Conservation (phyloP, 2,888 invertebrate genomes). For the Aromia moschata region DNA sequence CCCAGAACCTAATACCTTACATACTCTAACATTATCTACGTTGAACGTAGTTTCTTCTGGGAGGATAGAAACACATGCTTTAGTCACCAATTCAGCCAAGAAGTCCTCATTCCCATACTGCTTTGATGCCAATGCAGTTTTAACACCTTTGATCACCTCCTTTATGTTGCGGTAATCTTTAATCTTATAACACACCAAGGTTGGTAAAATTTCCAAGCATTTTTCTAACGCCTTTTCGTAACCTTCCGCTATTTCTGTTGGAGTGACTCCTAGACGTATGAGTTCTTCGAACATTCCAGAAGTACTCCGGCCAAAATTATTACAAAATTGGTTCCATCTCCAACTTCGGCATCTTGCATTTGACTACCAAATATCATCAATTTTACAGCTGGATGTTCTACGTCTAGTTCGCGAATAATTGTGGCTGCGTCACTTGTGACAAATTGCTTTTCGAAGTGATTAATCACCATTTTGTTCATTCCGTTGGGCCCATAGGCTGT, state of each 20-base stretch:
- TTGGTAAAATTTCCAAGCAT: slow-evolving; percentile 88
- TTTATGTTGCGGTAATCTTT: slow-evolving; percentile 73
- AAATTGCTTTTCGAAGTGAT: slow-evolving; percentile 98
- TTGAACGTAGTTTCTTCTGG: slow-evolving; percentile 91
- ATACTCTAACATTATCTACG: slow-evolving; percentile 96
- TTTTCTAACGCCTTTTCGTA: slow-evolving; percentile 92
- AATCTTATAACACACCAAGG: slow-evolving; percentile 80
- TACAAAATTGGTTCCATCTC: slow-evolving; percentile 99
- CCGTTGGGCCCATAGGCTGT: slow-evolving; percentile 99
- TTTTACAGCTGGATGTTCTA: slow-evolving; percentile 98
- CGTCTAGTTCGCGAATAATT: slow-evolving; percentile 93
- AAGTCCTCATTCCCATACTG: slow-evolving; percentile 98
- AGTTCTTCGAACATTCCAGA: slow-evolving; percentile 89
- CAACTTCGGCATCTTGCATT: slow-evolving; percentile 98
- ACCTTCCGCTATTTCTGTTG: slow-evolving; percentile 94
- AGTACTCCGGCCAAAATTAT: slow-evolving; percentile 93
- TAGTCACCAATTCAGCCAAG: slow-evolving; percentile 82
- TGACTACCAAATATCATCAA: slow-evolving; percentile 95
- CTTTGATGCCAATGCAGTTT: slow-evolving; percentile 93
- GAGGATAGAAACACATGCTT: slow-evolving; percentile 88
- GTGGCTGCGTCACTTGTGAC: slow-evolving; percentile 99
- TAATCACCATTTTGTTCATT: slow-evolving; percentile 99
- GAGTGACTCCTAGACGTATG: slow-evolving; percentile 93
- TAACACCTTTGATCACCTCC: slow-evolving; percentile 79
- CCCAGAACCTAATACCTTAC: slow-evolving; percentile 90